phyloP scores from a whole-genome alignment of 2,888 invertebrate genomes.

The Hemithea aestivaria region DNA sequence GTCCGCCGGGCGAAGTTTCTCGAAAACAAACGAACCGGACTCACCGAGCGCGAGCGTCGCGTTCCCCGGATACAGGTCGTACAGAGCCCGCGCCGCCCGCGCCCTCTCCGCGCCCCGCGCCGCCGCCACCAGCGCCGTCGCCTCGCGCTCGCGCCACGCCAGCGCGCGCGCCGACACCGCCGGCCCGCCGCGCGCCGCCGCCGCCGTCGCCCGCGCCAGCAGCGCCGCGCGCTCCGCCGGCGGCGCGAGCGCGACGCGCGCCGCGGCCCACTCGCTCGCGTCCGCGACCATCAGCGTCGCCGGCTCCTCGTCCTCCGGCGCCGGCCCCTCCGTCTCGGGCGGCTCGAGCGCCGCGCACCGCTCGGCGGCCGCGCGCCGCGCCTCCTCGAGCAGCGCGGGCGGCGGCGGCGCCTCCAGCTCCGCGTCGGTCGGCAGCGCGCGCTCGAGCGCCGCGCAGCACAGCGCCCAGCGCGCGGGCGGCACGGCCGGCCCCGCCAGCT shows the following conservation, averaged over 20 bases:
- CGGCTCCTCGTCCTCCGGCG: conserved; percentile 8
- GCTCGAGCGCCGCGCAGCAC: conserved; percentile 25
- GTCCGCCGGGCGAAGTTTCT: conserved; percentile 16
- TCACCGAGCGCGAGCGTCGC: conserved; percentile 35
- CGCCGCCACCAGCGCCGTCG: conserved; percentile 34
- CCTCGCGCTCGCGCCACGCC: conserved; percentile 49
- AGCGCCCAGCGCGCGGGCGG: conserved; percentile 24
- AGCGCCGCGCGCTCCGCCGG: conserved; percentile 21
- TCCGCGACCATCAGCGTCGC: conserved; percentile 39
- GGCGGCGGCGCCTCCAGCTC: conserved; percentile 18
- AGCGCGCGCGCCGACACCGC: conserved; percentile 15
- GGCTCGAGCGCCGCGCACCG: conserved; percentile 38
- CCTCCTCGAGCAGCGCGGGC: conserved; percentile 5
- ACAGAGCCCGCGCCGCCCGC: conserved; percentile 23
- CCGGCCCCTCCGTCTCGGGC: conserved; percentile 18
- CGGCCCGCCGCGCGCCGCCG: background rate
- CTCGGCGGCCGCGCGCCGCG: conserved; percentile 43
- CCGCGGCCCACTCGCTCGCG: conserved; percentile 41
- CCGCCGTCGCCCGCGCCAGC: conserved; percentile 13
- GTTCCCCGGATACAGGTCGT: conserved; percentile 34
- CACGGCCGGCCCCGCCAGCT: conserved; percentile 25
- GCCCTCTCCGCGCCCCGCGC: conserved; percentile 32
- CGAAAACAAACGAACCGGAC: no score
- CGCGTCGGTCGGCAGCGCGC: conserved; percentile 23
- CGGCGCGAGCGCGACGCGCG: conserved; percentile 32